Evolutionary conservation across 2,888 invertebrate genomes (phyloP).

Genomic region (Meta bourneti): DNA sequence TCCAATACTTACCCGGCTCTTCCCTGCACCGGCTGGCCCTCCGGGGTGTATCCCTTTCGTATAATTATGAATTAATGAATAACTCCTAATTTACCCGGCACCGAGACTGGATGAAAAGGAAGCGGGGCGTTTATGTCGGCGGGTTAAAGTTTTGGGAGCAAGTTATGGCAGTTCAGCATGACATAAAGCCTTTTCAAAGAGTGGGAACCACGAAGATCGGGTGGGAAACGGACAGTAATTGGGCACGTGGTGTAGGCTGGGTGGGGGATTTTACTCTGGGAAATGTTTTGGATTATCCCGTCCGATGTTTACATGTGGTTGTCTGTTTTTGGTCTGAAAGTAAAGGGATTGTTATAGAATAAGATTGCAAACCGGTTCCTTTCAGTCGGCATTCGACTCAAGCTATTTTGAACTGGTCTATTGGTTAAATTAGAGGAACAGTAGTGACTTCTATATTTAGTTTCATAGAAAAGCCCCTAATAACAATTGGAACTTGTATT

Average conservation of each 20-base stretch:
- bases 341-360: too few species aligned
- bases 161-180: neutral
- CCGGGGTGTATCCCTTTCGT: slow-evolving; percentile 21
- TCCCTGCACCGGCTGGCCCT: neutral
- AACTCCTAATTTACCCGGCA: slow-evolving; percentile 32
- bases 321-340: neutral
- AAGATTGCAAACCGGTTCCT: too few species aligned
- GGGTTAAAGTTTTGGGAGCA: slow-evolving; percentile 27
- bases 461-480: too few species aligned
- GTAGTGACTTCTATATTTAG: too few species aligned
- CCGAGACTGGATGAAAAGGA: slow-evolving; percentile 16
- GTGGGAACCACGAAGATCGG: neutral
- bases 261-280: neutral
- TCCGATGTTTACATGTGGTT: neutral
- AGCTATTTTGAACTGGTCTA: too few species aligned
- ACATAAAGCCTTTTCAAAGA: neutral
- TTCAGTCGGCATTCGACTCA: too few species aligned
- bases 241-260: neutral
- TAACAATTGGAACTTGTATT: too few species aligned
- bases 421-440: too few species aligned
- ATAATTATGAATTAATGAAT: slow-evolving; percentile 63
- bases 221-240: too few species aligned
- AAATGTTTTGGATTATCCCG: neutral
- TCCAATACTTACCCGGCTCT: slow-evolving; percentile 8
- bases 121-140: neutral